Conservation (phyloP, 2,888 invertebrate species). For the Drosophila nr. medialis region DNA sequence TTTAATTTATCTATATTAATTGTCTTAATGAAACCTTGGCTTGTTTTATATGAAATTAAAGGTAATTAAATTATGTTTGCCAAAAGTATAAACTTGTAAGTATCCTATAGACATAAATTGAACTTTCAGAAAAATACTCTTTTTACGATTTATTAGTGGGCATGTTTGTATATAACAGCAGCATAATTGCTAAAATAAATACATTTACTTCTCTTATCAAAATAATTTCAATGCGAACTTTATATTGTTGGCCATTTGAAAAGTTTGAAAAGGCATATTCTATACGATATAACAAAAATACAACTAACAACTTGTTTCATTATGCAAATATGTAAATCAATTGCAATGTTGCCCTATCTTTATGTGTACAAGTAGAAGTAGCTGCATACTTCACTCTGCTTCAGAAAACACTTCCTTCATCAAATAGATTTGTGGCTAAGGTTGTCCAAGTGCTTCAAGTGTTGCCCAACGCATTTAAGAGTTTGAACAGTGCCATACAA, state of each 20-base stretch:
- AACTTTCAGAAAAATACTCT: not conserved
- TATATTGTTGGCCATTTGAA: not conserved
- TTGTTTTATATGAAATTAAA: not conserved
- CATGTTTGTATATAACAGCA: too few relatives aligned
- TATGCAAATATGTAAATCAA: not conserved
- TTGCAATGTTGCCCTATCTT: not conserved
- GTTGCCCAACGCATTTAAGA: conserved; percentile 11
- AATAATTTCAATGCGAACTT: not conserved
- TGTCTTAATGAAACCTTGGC: not conserved
- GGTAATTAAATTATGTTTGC: not conserved
- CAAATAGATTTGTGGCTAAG: conserved; percentile 7
- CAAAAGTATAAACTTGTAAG: not conserved
- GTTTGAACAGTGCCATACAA: conserved; percentile 16
- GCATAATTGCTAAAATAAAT: not conserved
- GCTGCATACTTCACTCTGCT: not conserved
- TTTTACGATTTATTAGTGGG: not conserved
- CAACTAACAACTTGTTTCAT: not conserved
- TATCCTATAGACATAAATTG: not conserved
- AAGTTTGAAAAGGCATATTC: not conserved
- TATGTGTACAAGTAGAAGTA: too few relatives aligned
- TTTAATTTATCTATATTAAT: not conserved
- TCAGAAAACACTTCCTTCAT: not conserved
- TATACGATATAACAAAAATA: not conserved
- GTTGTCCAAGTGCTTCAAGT: conserved; percentile 8
- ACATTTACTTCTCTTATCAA: not conserved